phyloP scores from a whole-genome alignment of 2,888 invertebrate species.

The Andrena fulva region DNA sequence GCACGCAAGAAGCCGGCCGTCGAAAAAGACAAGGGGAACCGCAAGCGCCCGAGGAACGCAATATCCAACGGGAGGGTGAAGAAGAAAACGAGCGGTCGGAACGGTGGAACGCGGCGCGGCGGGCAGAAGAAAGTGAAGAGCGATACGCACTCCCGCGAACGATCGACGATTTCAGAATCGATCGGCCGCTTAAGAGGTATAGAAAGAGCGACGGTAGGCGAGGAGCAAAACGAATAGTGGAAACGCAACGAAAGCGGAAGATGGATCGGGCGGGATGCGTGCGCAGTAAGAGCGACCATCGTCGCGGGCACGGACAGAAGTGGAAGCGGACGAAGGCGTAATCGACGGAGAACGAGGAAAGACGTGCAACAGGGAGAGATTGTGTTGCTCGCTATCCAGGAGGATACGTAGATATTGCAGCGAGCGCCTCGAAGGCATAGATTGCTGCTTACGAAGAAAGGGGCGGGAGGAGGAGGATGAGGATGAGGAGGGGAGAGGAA shows the following conservation, averaged over 20 bases:
- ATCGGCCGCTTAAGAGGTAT: neutral
- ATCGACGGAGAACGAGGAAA: conserved; percentile 40
- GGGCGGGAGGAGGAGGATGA: conserved; percentile 49
- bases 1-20: conserved; percentile 31
- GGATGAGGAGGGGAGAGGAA: neutral
- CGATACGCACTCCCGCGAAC: neutral
- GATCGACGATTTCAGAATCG: conserved; percentile 21
- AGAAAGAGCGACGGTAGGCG: neutral
- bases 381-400: conserved; percentile 49
- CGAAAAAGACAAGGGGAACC: conserved; percentile 34
- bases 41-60: conserved; percentile 31
- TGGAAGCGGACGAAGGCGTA: conserved; percentile 21
- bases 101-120: neutral
- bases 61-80: conserved; percentile 16
- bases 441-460: conserved; percentile 51
- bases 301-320: conserved; percentile 30
- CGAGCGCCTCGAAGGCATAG: conserved; percentile 57
- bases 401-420: conserved; percentile 60
- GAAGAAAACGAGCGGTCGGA: conserved; percentile 9
- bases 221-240: neutral
- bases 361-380: conserved; percentile 32
- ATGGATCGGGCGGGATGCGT: conserved; percentile 38
- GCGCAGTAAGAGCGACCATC: conserved; percentile 18
- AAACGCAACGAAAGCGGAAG: conserved; percentile 4
- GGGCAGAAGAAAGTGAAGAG: neutral